phyloP scores from a whole-genome alignment of 2,888 invertebrate genomes.

The Polydrusus cervinus region DNA sequence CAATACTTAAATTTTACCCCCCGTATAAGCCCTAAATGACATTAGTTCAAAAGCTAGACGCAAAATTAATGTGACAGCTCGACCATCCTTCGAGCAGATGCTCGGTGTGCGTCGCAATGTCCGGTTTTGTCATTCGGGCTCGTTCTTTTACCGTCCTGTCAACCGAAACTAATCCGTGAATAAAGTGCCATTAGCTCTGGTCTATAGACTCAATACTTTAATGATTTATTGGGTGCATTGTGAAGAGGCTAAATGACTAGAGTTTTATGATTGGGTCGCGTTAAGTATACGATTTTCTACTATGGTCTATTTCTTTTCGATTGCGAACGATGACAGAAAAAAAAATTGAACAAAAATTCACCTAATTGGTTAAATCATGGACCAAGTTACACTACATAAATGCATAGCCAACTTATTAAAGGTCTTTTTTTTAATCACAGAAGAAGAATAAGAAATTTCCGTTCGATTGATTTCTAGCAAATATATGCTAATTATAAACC shows the following conservation, averaged over 20 bases:
- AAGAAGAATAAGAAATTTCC: no score
- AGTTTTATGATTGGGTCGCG: constrained; percentile 18
- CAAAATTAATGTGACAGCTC: constrained; percentile 40
- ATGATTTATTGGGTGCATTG: constrained; percentile 66
- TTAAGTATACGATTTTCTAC: background rate
- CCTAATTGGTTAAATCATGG: no score
- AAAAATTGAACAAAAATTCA: no score
- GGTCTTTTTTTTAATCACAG: no score
- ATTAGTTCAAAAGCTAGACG: constrained; percentile 13
- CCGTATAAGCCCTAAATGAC: background rate
- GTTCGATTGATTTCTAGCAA: no score
- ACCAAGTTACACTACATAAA: no score
- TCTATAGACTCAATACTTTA: constrained; percentile 65
- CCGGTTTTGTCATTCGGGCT: constrained; percentile 37
- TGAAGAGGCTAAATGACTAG: constrained; percentile 40
- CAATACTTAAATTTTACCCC: background rate
- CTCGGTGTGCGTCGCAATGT: constrained; percentile 40
- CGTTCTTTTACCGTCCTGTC: constrained; percentile 63
- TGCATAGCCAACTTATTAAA: no score
- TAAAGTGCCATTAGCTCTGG: constrained; percentile 71
- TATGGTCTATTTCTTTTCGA: no score
- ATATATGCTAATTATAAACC: no score
- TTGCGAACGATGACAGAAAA: no score
- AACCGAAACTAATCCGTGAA: constrained; percentile 69
- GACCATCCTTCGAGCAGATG: constrained; percentile 40